These are phyloP conservation scores for Mystacornis crossleyi DNA, from an alignment of 2,113 vertebrate genomes.

Conservation along the genomic window DNA sequence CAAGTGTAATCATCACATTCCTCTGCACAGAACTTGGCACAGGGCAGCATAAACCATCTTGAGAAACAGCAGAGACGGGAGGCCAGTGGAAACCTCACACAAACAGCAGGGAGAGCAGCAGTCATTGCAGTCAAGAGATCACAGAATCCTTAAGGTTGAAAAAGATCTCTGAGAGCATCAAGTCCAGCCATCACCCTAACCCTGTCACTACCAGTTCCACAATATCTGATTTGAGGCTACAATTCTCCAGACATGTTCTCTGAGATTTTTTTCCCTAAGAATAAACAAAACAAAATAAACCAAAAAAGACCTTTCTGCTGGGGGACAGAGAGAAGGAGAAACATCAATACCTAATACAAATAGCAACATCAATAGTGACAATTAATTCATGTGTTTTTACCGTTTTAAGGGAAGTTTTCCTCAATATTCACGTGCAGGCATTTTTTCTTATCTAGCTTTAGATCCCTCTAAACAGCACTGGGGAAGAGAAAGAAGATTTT, in stretches of 20 bases:
- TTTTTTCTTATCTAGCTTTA: background rate
- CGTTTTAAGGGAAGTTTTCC: background rate
- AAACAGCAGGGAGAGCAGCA: background rate
- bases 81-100: background rate
- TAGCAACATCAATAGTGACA: background rate
- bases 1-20: background rate
- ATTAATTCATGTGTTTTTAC: background rate
- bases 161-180: background rate
- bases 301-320: fast-evolving
- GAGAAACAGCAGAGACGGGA: background rate
- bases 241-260: background rate
- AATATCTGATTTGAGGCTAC: background rate
- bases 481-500: background rate
- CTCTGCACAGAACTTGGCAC: background rate
- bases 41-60: background rate
- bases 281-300: background rate
- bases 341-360: background rate
- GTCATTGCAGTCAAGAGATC: background rate
- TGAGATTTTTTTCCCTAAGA: background rate
- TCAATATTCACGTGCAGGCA: background rate
- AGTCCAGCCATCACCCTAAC: background rate
- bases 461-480: background rate
- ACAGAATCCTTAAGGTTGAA: background rate
- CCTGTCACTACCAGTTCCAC: background rate
- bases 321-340: background rate